A percentile compares a stretch with the other conserved stretches of the same genome.
phyloP scores from a whole-genome alignment of 2,888 invertebrate species.

The Callosobruchus maculatus region DNA sequence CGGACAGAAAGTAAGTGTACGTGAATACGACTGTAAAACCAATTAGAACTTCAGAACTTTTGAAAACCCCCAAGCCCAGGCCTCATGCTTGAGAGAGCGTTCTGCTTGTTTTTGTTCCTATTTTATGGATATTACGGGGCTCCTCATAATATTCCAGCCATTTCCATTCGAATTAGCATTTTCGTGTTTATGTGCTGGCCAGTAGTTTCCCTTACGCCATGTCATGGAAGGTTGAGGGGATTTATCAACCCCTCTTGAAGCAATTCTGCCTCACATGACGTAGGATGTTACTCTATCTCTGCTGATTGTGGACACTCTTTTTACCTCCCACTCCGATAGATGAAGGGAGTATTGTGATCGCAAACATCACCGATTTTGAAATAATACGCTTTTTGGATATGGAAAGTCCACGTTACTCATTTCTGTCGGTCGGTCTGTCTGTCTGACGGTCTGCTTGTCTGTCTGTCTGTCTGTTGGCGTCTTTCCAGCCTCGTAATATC shows the following conservation, averaged over 20 bases:
- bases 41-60: conserved; percentile 47
- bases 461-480: too few relatives aligned
- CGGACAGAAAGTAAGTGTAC: conserved; percentile 41
- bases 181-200: background rate
- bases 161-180: background rate
- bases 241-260: background rate
- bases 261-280: too few relatives aligned
- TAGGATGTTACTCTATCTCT: too few relatives aligned
- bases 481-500: too few relatives aligned
- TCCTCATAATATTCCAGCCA: background rate
- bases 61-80: conserved; percentile 34
- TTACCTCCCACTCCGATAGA: too few relatives aligned
- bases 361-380: too few relatives aligned
- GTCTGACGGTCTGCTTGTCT: too few relatives aligned
- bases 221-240: background rate
- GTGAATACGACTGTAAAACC: conserved; percentile 44
- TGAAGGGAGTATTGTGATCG: too few relatives aligned
- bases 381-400: too few relatives aligned
- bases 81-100: conserved; percentile 37
- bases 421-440: too few relatives aligned
- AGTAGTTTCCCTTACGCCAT: background rate
- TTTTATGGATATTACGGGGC: conserved; percentile 1
- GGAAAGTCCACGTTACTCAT: too few relatives aligned
- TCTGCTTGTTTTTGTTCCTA: conserved; percentile 1
- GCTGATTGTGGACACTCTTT: too few relatives aligned